A percentile compares a stretch with the other conserved stretches of the same genome.
Evolutionary conservation across 2,113 vertebrate species (phyloP).

Genomic region (Cinclus cinclus): DNA sequence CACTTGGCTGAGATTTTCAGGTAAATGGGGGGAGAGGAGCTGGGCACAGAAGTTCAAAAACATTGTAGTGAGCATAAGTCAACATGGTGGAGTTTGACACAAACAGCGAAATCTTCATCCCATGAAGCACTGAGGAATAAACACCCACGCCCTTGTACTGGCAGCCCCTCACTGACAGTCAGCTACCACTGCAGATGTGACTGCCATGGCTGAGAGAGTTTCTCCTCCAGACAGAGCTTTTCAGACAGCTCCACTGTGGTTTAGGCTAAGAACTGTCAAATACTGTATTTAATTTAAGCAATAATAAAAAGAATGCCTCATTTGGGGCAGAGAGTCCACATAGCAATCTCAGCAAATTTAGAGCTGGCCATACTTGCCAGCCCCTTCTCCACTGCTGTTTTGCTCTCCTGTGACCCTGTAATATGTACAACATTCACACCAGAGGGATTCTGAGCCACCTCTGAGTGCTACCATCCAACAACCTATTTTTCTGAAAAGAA

Average conservation of each 20-base stretch:
- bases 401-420: neutral
- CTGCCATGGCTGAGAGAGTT: neutral
- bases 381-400: neutral
- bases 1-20: neutral
- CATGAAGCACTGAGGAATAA: neutral
- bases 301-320: neutral
- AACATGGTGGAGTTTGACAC: neutral
- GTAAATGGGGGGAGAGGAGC: neutral
- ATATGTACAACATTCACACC: neutral
- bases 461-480: neutral
- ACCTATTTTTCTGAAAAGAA: neutral
- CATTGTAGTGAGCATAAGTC: neutral
- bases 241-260: neutral
- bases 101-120: neutral
- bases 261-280: slow-evolving; percentile 35
- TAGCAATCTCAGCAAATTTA: neutral
- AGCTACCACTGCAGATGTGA: neutral
- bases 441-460: neutral
- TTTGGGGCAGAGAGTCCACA: neutral
- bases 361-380: neutral
- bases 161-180: neutral
- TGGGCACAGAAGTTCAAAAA: neutral
- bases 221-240: neutral
- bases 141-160: neutral
- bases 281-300: slow-evolving; percentile 17